Evolutionary conservation across 2,888 invertebrate species (phyloP), one percentile per base, ranked within the genome.

Genomic region (Parnassius orleans): DNA sequence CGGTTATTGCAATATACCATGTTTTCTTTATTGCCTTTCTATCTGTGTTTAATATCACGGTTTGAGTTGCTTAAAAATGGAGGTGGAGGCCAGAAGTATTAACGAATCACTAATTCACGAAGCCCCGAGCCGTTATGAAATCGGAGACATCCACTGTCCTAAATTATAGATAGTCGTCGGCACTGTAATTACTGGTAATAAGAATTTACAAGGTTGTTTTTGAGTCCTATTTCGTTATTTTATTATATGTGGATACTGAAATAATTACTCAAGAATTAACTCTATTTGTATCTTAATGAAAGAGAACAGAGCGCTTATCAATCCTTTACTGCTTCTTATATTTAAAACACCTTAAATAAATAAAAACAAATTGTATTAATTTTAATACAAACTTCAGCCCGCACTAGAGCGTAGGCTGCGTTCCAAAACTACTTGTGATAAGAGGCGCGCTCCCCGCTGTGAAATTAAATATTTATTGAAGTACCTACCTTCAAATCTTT

Each of bases 41-140:
- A 33, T 33, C 5, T 33, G 33, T 33, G 2, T 53, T 53, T 41
- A 10, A 14, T 33, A 42, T 14, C 53, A 53, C 5, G 42, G 14
- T 15, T 19, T 33, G 33, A 33, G 7, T 33, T 33, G 7, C 7
- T 33, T 33, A 0, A 33, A 33, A 7, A 33, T 33, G 5, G 33
- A 33, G 33, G 33, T 33, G 33, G 33, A 33, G 33, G 33, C 33
- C 33, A 33, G 33, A 33, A 19, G 11, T 53, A 47, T 53, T 52
- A 14, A 10, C 5, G 14, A 48, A 15, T 3, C 33, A 24, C 15
- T 2, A 12, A n/a, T 33, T 5, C 47, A n/a, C 43, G 33, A 33
- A 33, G 33, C 33, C 33, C 33, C 33, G 33, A 57, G 48, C 47
- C n/a, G 14, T 33, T 57, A 50, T 15, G 57, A 57, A 50, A 57